These are phyloP conservation scores for Zaprionus bogoriensis DNA, from an alignment of 2,888 invertebrate genomes.

Conservation along the genomic window DNA sequence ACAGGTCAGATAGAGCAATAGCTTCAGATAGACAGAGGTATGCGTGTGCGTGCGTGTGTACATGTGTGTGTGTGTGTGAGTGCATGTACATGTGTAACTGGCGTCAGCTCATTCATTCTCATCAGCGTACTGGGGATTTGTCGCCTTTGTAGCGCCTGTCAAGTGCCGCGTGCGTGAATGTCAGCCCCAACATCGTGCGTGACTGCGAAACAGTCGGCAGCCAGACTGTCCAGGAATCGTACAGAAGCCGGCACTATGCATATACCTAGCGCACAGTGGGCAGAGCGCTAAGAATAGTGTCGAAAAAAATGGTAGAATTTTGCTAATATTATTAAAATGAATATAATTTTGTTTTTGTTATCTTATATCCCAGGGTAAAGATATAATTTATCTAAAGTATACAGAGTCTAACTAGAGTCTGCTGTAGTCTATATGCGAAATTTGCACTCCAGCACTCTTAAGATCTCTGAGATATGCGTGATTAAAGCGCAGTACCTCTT, in stretches of 20 bases:
- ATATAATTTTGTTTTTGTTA: no score
- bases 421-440: background rate
- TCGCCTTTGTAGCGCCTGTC: conserved; percentile 62
- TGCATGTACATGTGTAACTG: conserved; percentile 26
- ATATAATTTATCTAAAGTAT: no score
- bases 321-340: no score
- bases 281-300: background rate
- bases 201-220: conserved; percentile 20
- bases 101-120: conserved; percentile 68
- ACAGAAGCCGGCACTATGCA: background rate
- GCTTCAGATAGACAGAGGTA: conserved; percentile 16
- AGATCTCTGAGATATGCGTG: background rate
- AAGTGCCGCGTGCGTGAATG: conserved; percentile 55
- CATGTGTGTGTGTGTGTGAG: background rate
- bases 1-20: conserved; percentile 7
- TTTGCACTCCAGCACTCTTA: background rate
- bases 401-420: background rate
- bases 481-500: background rate
- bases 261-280: background rate
- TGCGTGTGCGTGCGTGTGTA: background rate
- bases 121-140: conserved; percentile 74
- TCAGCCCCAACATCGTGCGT: conserved; percentile 41
- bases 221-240: conserved; percentile 2
- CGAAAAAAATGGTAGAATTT: no score
- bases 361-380: no score